Evolutionary conservation across 2,888 invertebrate genomes (phyloP), one percentile per base, ranked within the genome.

Genomic region (Tholera decimalis): DNA sequence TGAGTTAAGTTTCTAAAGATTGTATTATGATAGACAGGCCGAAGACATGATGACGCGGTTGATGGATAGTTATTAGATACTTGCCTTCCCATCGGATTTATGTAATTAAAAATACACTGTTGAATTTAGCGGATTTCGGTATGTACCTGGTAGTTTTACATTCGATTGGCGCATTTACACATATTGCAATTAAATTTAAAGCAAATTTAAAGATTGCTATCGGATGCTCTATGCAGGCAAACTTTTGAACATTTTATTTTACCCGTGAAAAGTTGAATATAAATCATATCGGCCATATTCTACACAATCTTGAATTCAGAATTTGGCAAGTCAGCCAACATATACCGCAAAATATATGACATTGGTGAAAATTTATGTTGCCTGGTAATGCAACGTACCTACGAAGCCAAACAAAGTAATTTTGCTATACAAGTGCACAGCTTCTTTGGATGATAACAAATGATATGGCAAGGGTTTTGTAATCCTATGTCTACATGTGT

Each of bases 261-360:
- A 1, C 7, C 9, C 7, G n/a, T 43, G 20, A 37, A 55, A 67
- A 20, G 41, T 41, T 35, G 33, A 60, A 69, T 39, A 69, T 69
- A 69, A 69, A 69, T 62, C 70, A 54, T 44, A 37, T 28, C 22
- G 24, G 18, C 22, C 22, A 55, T 44, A 56, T 70, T 51, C 33
- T 69, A 20, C 37, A 22, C 20, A 55, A 61, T 69, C 22, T 69
- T 54, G 33, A 61, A 69, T 55, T 30, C 22, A 47, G 39, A 26
- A 47, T 70, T 70, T 70, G 71, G 62, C 56, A 47, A 56, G 28
- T 47, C 46, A 37, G 61, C 51, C 56, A 70, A 47, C 30, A 56
- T 56, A 28, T 53, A 62, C 46, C 13, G 28, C 22, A 57, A 37
- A 57, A 63, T 70, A 49, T 57, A 54, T 47, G 44, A 20, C 20